These are phyloP conservation scores for Psophia crepitans DNA, from an alignment of 2,113 vertebrate species.

Conservation along the genomic window DNA sequence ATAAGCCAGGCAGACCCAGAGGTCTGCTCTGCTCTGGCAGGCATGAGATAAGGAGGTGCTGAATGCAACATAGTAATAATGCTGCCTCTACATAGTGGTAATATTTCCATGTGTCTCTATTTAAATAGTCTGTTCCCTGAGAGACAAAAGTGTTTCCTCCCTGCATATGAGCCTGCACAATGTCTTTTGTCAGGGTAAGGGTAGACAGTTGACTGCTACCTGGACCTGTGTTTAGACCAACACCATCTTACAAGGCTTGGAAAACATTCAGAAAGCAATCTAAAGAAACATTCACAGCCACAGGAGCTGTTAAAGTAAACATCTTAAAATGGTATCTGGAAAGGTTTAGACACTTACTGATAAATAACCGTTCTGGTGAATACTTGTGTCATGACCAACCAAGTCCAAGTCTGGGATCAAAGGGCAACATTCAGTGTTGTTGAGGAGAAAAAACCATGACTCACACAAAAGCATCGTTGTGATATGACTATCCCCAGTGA, in stretches of 20 bases:
- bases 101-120: not conserved
- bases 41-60: not conserved
- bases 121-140: not conserved
- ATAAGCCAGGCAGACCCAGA: not conserved
- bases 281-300: not conserved
- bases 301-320: not conserved
- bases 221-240: not conserved
- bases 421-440: not conserved
- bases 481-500: not conserved
- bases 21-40: not conserved
- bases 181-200: not conserved
- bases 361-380: not conserved
- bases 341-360: not conserved
- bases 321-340: not conserved
- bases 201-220: not conserved
- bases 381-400: not conserved
- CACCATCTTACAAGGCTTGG: not conserved
- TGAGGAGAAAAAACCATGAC: not conserved
- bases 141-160: not conserved
- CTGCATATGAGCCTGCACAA: not conserved
- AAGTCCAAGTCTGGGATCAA: not conserved
- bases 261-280: not conserved
- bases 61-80: not conserved
- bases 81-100: not conserved
- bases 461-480: fast-evolving